A percentile compares a stretch with the other conserved stretches of the same genome.
Conservation (phyloP, 2,888 invertebrate species). For the Torymus texanus region DNA sequence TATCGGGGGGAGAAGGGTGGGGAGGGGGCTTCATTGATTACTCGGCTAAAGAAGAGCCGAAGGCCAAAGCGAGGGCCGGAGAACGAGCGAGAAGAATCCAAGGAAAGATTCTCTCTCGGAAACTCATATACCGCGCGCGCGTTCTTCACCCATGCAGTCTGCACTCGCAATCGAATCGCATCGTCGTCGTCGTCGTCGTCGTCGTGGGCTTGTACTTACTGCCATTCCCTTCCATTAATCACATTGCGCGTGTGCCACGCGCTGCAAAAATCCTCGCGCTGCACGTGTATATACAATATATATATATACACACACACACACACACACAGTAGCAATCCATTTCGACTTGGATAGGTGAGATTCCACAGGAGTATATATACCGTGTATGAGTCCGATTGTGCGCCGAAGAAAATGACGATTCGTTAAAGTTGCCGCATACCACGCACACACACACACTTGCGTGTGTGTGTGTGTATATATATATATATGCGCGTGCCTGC, state of each 20-base stretch:
- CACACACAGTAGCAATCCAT: constrained; percentile 20
- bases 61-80: no score
- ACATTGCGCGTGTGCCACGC: constrained; percentile 3
- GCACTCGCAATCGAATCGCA: constrained; percentile 3
- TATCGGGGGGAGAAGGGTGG: background rate
- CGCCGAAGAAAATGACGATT: constrained; percentile 68
- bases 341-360: constrained; percentile 3
- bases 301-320: no score
- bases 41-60: background rate
- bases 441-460: constrained; percentile 2
- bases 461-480: no score
- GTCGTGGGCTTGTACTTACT: background rate
- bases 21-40: constrained; percentile 2
- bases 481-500: constrained; percentile 41
- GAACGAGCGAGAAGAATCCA: background rate
- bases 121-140: background rate
- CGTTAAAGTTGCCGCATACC: constrained; percentile 63
- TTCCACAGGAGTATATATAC: background rate
- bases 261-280: constrained; percentile 10
- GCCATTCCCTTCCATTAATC: constrained; percentile 26
- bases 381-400: background rate
- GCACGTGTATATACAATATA: background rate
- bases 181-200: background rate
- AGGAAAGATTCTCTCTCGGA: constrained; percentile 14
- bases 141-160: no score